Evolutionary conservation across 2,797 vertebrate genomes (phyloP).

Genomic region (Spizella passerina): DNA sequence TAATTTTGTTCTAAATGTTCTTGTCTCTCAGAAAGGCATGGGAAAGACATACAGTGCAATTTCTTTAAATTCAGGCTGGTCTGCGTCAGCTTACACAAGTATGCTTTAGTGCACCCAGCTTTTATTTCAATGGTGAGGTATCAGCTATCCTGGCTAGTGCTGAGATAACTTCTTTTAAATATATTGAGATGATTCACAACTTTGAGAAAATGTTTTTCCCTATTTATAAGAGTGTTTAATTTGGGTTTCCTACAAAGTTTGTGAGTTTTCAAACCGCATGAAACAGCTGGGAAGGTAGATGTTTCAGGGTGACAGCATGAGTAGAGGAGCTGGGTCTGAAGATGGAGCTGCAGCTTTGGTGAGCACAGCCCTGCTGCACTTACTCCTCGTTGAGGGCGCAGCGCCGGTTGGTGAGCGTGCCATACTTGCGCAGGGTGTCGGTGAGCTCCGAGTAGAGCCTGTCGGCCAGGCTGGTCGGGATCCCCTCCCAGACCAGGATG

Average conservation of each 20-base stretch:
- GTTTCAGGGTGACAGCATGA: neutral
- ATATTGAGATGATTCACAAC: neutral
- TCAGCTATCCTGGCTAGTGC: neutral
- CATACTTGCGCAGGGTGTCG: slow-evolving; percentile 87
- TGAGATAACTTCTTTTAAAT: neutral
- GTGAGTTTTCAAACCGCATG: neutral
- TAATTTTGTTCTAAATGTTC: neutral
- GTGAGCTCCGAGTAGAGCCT: slow-evolving; percentile 89
- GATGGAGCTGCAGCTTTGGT: neutral
- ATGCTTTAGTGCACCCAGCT: neutral
- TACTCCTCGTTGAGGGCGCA: slow-evolving; percentile 98
- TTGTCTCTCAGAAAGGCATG: neutral
- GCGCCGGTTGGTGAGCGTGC: slow-evolving; percentile 90
- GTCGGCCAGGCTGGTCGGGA: slow-evolving; percentile 85
- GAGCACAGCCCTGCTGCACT: slow-evolving; percentile 60
- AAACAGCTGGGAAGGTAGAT: neutral
- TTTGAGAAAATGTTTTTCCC: neutral
- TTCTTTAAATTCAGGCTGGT: neutral
- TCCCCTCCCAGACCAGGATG: slow-evolving; percentile 96
- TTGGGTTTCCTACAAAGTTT: neutral
- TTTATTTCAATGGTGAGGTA: neutral
- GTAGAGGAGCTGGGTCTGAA: neutral
- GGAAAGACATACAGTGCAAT: neutral
- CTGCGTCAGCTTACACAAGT: neutral
- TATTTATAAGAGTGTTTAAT: neutral